Evolutionary conservation across 2,113 vertebrate species (phyloP).

Genomic region (Myodes glareolus): DNA sequence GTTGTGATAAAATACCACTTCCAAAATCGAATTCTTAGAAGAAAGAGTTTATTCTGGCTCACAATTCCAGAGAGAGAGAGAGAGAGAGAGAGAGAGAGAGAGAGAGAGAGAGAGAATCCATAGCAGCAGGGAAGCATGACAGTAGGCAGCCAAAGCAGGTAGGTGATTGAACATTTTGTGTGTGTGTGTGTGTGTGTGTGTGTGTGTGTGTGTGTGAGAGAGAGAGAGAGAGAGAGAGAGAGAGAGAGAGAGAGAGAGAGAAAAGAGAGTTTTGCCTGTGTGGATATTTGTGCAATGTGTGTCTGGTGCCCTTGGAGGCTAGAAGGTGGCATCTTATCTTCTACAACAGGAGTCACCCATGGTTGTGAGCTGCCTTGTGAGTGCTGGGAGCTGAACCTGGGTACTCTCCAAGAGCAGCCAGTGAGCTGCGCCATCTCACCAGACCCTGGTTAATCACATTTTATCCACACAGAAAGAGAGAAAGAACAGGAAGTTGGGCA

Average conservation of each 20-base stretch:
- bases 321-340: background rate
- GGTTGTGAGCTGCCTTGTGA: background rate
- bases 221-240: too few species aligned
- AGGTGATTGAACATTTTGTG: too few species aligned
- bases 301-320: background rate
- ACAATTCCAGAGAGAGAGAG: background rate
- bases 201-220: too few species aligned
- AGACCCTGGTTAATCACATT: background rate
- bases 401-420: background rate
- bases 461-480: background rate
- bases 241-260: too few species aligned
- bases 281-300: background rate
- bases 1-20: background rate
- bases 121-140: too few species aligned
- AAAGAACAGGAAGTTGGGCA: background rate
- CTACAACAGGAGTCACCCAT: background rate
- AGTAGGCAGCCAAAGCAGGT: background rate
- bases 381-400: background rate
- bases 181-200: too few species aligned
- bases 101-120: background rate
- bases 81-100: too few species aligned
- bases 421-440: background rate
- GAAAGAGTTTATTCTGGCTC: background rate
- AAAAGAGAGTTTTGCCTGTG: background rate
- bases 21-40: background rate